Conservation (phyloP, 2,113 vertebrate species). For the Dipodomys merriami region DNA sequence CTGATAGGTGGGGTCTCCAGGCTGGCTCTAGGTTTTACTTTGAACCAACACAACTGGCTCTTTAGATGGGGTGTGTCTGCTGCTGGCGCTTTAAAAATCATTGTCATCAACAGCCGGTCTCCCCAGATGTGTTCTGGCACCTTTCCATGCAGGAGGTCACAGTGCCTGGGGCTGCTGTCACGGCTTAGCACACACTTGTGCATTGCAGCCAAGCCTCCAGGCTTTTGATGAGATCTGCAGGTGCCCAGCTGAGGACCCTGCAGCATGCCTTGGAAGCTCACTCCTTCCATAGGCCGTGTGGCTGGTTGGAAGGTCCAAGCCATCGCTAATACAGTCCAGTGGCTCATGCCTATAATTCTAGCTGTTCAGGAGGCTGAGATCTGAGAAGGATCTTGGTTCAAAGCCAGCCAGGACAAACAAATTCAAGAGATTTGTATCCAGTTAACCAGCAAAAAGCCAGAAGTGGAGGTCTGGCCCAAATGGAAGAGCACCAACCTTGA, state of each 20-base stretch:
- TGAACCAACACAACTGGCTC: background rate
- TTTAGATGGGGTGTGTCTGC: background rate
- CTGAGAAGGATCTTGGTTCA: too few species aligned
- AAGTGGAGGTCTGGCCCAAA: too few species aligned
- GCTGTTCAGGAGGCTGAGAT: too few species aligned
- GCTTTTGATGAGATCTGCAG: too few species aligned
- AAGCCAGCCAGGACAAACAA: too few species aligned
- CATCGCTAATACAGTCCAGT: background rate
- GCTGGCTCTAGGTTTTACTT: background rate
- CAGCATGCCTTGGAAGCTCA: fast-evolving
- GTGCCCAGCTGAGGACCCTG: background rate
- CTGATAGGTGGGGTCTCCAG: fast-evolving
- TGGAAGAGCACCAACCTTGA: too few species aligned
- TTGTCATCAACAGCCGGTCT: background rate
- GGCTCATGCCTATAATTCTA: too few species aligned
- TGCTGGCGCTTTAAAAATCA: background rate
- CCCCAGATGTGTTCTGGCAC: background rate
- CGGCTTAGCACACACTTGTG: background rate
- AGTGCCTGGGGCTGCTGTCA: fast-evolving
- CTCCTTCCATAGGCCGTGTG: background rate
- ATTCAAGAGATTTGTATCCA: too few species aligned
- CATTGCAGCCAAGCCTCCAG: background rate
- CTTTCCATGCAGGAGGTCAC: fast-evolving
- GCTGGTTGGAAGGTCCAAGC: too few species aligned
- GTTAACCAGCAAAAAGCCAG: too few species aligned